Conservation (phyloP, 2,888 invertebrate species). For the Athalia circularis region DNA sequence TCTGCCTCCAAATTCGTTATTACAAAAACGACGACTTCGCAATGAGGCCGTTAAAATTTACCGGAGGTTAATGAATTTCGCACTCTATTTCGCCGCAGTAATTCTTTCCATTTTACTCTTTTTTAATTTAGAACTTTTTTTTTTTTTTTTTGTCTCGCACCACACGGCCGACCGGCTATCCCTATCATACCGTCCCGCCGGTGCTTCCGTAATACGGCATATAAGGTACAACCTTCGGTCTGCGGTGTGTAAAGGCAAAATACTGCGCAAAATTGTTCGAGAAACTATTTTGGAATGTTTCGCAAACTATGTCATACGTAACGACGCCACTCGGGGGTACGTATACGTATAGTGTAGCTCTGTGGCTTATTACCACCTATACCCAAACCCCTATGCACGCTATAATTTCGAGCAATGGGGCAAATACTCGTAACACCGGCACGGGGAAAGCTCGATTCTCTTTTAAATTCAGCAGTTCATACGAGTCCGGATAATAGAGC, state of each 20-base stretch:
- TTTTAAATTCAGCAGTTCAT: too few species aligned
- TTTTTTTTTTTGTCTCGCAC: background rate
- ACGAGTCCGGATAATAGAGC: too few species aligned
- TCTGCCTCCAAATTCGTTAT: too few species aligned
- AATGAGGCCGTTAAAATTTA: too few species aligned
- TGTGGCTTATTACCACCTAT: too few species aligned
- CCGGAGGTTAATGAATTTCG: background rate
- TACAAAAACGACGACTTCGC: too few species aligned
- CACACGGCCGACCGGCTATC: too few species aligned
- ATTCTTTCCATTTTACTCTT: background rate
- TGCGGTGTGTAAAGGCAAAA: conserved; percentile 48
- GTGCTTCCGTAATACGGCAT: conserved; percentile 47
- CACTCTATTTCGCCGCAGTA: background rate
- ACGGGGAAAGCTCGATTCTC: too few species aligned
- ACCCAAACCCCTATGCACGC: too few species aligned
- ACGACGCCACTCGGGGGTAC: conserved; percentile 9
- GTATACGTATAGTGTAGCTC: background rate
- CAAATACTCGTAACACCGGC: too few species aligned
- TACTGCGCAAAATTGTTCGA: conserved; percentile 65
- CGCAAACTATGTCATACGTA: conserved; percentile 62
- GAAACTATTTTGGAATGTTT: conserved; percentile 64
- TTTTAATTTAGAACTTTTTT: background rate
- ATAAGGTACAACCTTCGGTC: conserved; percentile 51
- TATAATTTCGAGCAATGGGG: too few species aligned
- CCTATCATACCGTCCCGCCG: too few species aligned